Evolutionary conservation across 2,888 invertebrate genomes (phyloP), one percentile per base, ranked within the genome.

Genomic region (Bursaphelenchus okinawaensis): DNA sequence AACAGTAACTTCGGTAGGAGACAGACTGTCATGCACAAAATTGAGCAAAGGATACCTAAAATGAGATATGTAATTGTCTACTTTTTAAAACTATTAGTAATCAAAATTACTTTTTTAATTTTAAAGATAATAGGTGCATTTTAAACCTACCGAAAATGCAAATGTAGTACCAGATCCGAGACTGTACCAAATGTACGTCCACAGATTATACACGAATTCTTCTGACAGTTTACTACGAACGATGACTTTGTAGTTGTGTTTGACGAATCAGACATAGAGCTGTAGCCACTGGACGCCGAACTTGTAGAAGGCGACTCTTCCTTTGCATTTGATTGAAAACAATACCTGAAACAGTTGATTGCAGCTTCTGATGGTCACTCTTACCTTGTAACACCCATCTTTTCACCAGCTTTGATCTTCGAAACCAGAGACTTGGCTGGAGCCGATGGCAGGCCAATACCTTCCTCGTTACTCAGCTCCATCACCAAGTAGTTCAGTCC

Each of bases 391-490:
- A n/a, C n/a, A n/a, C n/a, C n/a, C n/a, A n/a, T n/a, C n/a, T n/a
- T 16, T 4, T 16, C 40, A 4, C 16, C 40, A 6, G n/a, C 40
- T 40, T 40, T 40, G n/a, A 16, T 40, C 40, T 16, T n/a, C 16
- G 40, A 1, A 40, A 16, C 16, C 16, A 54, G 12, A 26, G 54
- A 54, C 23, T 54, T 54, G 24, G n/a, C 54, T 19, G 12, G 54
- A 23, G 12, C 54, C n/a, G 4, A 3, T 24, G 16, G 12, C 16
- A 24, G 16, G 19, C 1, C 7, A 23, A 54, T 24, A 1, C 19
- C 16, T n/a, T 54, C 54, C 19, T 54, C 54, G 26, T 54, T 54
- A 4, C 54, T 54, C 54, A 54, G 4, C 19, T 54, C 54, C 54
- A 54, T 54, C 19, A 26, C 26, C 26, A 54, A 19, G 19, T 24